Evolutionary conservation across 2,113 vertebrate species (phyloP), one percentile per base, ranked within the genome.

Genomic region (Notechis scutatus): DNA sequence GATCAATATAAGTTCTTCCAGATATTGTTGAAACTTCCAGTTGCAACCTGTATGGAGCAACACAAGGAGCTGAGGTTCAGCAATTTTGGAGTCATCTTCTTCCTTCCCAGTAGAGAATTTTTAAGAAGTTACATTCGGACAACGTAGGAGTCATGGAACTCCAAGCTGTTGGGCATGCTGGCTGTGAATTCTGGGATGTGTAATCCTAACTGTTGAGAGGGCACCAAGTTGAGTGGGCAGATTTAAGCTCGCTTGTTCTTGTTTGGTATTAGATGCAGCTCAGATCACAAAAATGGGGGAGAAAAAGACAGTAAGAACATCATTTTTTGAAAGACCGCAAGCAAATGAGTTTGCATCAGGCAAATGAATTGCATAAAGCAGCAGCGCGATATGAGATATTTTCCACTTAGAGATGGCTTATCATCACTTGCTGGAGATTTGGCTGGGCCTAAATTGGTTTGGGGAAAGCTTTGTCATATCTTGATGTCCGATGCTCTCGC

Each of bases 281-380:
- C 89, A 56, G 81, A 85, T 95, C 85, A 52, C 45, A 88, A 88
- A 47, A 29, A 23, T 4, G 4, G 1, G 2, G 0, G 1, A 45
- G 9, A 50, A 90, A 91, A 93, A 24, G 1, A 2, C 92, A 42
- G 42, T 93, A 94, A 94, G 54, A 86, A 90, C 54, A 55, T 90
- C 61, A 52, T 96, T 94, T 92, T 50, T 95, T 61, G 92, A 95
- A 89, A 89, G 93, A 92, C 91, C 88, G 52, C 90, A 91, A 93
- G 74, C 94, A 96, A 92, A 96, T 90, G 94, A 0, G 0, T 93
- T 93, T 94, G 92, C 93, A 94, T 95, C 94, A 95, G 90, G 90
- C 86, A 94, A 95, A 96, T 94, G 94, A 96, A 93, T 92, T 96
- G 95, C 94, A 92, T 94, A 95, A 94, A 94, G 85, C 85, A 86